These are phyloP conservation scores for Drosophila sturtevanti DNA, from an alignment of 1,140 invertebrate genomes.

Conservation along the genomic window DNA sequence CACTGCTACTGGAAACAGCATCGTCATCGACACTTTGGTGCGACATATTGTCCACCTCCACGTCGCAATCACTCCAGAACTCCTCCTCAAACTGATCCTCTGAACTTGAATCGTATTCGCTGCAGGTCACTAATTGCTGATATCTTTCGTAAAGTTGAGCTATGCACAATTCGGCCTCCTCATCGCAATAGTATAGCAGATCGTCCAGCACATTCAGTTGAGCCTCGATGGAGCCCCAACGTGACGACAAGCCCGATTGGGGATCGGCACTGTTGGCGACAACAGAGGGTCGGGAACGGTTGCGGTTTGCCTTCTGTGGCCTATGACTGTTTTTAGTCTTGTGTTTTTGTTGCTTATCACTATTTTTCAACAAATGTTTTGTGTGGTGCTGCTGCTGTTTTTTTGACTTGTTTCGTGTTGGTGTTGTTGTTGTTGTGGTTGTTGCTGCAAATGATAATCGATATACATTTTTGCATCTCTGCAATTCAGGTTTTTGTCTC, in stretches of 20 bases:
- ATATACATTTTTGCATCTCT: background rate
- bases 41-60: conserved; percentile 58
- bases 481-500: too few relatives aligned
- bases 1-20: conserved; percentile 80
- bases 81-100: conserved; percentile 25
- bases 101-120: conserved; percentile 27
- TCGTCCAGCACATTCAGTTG: conserved; percentile 73
- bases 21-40: conserved; percentile 53
- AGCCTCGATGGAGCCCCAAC: conserved; percentile 77
- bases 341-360: conserved; percentile 47
- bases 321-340: conserved; percentile 36
- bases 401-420: conserved; percentile 39
- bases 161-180: conserved; percentile 62
- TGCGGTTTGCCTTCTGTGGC: conserved; percentile 36
- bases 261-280: conserved; percentile 30
- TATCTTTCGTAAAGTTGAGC: conserved; percentile 62
- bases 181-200: conserved; percentile 75
- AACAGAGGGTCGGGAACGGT: conserved; percentile 14
- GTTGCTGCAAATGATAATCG: conserved; percentile 3
- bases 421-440: conserved; percentile 28
- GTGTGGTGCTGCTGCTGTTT: conserved; percentile 45
- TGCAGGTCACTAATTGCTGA: conserved; percentile 26
- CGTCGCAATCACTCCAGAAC: conserved; percentile 62
- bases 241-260: conserved; percentile 67
- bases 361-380: conserved; percentile 61